Percentiles rank a stretch among this genome's conserved stretches.
Conservation (phyloP, 2,888 invertebrate genomes). For the Tipula unca region DNA sequence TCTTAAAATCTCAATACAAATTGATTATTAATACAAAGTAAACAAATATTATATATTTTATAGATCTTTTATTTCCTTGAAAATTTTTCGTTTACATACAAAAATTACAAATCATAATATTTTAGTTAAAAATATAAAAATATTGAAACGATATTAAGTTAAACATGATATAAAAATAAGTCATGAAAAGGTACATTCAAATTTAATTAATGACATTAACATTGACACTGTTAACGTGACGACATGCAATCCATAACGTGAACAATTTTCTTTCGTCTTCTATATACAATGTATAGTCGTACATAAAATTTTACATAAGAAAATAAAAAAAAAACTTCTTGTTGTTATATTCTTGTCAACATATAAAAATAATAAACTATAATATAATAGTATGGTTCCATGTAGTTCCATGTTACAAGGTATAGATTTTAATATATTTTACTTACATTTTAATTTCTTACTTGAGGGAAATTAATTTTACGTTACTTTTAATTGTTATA, state of each 20-base stretch:
- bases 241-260: slow-evolving; percentile 19
- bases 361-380: neutral
- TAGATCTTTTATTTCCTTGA: neutral
- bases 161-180: neutral
- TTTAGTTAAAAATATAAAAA: neutral
- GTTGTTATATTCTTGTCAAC: neutral
- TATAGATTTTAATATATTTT: neutral
- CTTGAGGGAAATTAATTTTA: neutral
- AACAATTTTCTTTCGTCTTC: neutral
- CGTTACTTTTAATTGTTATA: neutral
- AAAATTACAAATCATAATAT: neutral
- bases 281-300: neutral
- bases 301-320: neutral
- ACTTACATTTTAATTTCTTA: neutral
- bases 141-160: neutral
- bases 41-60: neutral
- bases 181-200: slow-evolving; percentile 17
- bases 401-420: slow-evolving; percentile 15
- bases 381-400: slow-evolving; percentile 14
- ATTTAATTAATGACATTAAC: slow-evolving; percentile 19
- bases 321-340: neutral
- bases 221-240: slow-evolving; percentile 22
- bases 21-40: neutral
- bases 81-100: neutral
- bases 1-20: neutral